Evolutionary conservation across 2,113 vertebrate species (phyloP), one percentile per base, ranked within the genome.

Genomic region (Tenebrosternarchus preto): DNA sequence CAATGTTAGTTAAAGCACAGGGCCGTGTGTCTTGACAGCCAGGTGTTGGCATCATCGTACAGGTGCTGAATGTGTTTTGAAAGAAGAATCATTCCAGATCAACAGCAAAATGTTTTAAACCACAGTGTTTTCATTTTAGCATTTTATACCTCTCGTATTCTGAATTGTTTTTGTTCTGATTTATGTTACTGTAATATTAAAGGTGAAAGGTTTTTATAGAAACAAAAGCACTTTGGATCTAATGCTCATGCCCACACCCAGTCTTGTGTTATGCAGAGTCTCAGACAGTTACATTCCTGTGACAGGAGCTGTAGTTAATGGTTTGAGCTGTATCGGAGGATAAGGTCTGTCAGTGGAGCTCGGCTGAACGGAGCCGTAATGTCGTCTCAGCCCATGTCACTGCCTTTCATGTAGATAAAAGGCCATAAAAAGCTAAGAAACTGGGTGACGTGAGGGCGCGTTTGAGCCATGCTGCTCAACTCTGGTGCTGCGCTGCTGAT

Each of bases 371-470:
- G 91, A 92, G 90, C 90, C 84, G 81, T 92, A 92, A 93, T 93
- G 91, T 90, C 88, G 90, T 86, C 84, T 86, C 85, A 91, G 19
- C 89, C 87, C 83, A 77, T 91, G 90, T 90, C 89, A 86, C 87
- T 87, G 89, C 90, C 91, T 92, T 92, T 91, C 90, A 92, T 92
- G 91, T 92, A 91, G 91, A 92, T 92, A 91, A 93, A 88, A 89
- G 91, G 90, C 85, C 86, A 89, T 92, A 92, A 93, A 93, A 88
- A 87, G 89, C 83, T 86, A 88, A 89, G 88, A 89, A 87, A 82
- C 86, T 87, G 87, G 77, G 83, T 85, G 20, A 93, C 91, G 93
- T 90, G 91, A 77, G 64, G 46, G 55, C 24, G 43, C 29, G 57
- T 39, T 82, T 77, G 77, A 46, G 55, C 75, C 72, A 77, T 75